These are phyloP conservation scores for Sinelater perroti DNA, from an alignment of 2,888 invertebrate genomes.

Conservation along the genomic window DNA sequence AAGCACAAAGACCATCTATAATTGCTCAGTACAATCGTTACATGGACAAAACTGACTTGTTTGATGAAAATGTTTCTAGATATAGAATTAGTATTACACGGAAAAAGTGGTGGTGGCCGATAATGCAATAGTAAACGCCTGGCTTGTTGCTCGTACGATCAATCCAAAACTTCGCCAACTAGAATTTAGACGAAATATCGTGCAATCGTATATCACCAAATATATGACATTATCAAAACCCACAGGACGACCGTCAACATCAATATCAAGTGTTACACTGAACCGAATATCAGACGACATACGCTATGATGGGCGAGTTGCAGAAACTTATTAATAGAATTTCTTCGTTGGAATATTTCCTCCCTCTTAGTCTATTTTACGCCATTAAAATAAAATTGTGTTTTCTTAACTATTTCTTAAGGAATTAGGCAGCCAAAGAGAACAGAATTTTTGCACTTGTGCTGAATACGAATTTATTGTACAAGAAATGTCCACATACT, in stretches of 20 bases:
- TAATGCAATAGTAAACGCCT: constrained; percentile 16
- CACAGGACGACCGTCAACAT: background rate
- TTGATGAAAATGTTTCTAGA: background rate
- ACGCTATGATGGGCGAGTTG: background rate
- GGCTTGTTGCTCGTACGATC: too few species aligned
- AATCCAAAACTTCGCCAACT: too few species aligned
- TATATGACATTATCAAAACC: background rate
- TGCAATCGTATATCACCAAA: background rate
- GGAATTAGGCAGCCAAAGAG: too few species aligned
- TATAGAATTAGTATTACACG: constrained; percentile 13
- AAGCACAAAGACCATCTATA: background rate
- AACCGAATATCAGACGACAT: background rate
- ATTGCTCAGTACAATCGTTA: constrained; percentile 2
- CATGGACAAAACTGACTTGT: constrained; percentile 6
- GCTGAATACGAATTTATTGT: too few species aligned
- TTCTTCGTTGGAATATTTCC: too few species aligned
- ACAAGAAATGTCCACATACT: too few species aligned
- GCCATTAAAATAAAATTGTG: too few species aligned
- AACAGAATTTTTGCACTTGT: too few species aligned
- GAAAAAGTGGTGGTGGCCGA: constrained; percentile 33
- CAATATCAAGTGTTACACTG: background rate
- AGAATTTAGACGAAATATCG: background rate
- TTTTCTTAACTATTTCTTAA: too few species aligned
- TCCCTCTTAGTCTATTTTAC: too few species aligned
- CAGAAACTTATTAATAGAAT: too few species aligned